phyloP scores from a whole-genome alignment of 1,140 invertebrate species.

The Drosophila albomicans region DNA sequence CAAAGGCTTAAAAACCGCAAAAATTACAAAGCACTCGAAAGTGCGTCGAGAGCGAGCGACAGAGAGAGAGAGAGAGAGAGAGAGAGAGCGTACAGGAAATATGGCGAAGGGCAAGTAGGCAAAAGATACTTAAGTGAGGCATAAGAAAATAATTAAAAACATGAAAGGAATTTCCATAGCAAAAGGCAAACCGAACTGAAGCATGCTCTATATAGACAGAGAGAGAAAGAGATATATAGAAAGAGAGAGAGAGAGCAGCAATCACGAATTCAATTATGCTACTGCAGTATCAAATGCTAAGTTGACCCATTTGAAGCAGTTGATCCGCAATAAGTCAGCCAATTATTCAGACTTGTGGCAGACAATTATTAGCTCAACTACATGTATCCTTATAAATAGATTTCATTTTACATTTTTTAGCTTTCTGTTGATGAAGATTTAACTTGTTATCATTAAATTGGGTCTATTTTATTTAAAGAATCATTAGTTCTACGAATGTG shows the following conservation, averaged over 20 bases:
- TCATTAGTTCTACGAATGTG: no score
- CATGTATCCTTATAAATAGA: no score
- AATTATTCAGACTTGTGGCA: conserved; percentile 6
- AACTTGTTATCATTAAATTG: no score
- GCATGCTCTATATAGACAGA: conserved; percentile 36
- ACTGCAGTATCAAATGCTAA: neutral
- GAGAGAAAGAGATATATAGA: no score
- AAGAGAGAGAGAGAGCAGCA: neutral
- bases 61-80: no score
- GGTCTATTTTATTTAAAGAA: no score
- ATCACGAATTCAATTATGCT: conserved; percentile 8
- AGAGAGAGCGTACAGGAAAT: neutral
- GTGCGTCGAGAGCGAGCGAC: conserved; percentile 18
- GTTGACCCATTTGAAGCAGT: conserved; percentile 4
- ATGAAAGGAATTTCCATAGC: conserved; percentile 34
- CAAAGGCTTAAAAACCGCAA: conserved; percentile 75
- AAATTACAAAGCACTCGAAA: conserved; percentile 76
- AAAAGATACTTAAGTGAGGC: conserved; percentile 64
- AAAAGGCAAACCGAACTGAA: conserved; percentile 40
- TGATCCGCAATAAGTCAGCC: conserved; percentile 10
- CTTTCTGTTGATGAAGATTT: no score
- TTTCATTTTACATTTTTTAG: no score
- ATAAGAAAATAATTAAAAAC: conserved; percentile 81
- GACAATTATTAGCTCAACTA: neutral
- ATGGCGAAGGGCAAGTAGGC: conserved; percentile 9